phyloP scores from a whole-genome alignment of 2,888 invertebrate genomes.

The Drosophila atroscutellata region DNA sequence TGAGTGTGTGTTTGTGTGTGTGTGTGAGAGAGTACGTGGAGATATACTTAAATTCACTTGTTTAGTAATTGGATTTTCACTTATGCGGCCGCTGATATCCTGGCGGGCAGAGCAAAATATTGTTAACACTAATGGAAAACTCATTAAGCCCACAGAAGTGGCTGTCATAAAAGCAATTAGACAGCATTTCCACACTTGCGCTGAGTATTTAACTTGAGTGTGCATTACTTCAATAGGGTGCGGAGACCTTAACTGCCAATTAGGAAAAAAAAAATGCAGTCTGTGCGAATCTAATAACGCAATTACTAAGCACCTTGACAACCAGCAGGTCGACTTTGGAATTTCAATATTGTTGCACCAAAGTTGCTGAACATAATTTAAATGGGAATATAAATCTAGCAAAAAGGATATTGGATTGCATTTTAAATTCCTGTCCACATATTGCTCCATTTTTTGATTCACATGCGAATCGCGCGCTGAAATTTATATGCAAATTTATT shows the following conservation, averaged over 20 bases:
- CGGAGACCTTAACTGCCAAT: slow-evolving; percentile 28
- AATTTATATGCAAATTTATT: slow-evolving; percentile 19
- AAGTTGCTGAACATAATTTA: not conserved
- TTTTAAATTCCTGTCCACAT: slow-evolving; percentile 1
- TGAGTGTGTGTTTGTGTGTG: not conserved
- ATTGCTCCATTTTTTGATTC: not conserved
- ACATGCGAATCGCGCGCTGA: not conserved
- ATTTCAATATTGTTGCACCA: slow-evolving; percentile 5
- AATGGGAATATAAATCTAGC: not conserved
- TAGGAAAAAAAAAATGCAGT: slow-evolving; percentile 3
- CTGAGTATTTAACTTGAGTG: slow-evolving; percentile 1
- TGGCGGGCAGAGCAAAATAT: slow-evolving; percentile 46
- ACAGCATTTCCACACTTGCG: not conserved
- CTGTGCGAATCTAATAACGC: slow-evolving; percentile 2
- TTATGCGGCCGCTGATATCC: slow-evolving; percentile 38
- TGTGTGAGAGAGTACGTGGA: no score
- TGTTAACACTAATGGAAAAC: slow-evolving; percentile 74
- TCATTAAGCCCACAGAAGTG: slow-evolving; percentile 54
- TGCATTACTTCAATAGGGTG: not conserved
- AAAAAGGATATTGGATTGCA: not conserved
- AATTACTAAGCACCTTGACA: slow-evolving; percentile 18
- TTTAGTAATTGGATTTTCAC: slow-evolving; percentile 69
- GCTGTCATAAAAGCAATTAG: slow-evolving; percentile 54
- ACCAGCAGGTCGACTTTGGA: slow-evolving; percentile 22
- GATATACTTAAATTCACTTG: slow-evolving; percentile 45